A percentile compares a stretch with the other conserved stretches of the same genome.
Evolutionary conservation across 2,113 vertebrate species (phyloP).

Genomic region (Pseudolaguvia tuberculata): DNA sequence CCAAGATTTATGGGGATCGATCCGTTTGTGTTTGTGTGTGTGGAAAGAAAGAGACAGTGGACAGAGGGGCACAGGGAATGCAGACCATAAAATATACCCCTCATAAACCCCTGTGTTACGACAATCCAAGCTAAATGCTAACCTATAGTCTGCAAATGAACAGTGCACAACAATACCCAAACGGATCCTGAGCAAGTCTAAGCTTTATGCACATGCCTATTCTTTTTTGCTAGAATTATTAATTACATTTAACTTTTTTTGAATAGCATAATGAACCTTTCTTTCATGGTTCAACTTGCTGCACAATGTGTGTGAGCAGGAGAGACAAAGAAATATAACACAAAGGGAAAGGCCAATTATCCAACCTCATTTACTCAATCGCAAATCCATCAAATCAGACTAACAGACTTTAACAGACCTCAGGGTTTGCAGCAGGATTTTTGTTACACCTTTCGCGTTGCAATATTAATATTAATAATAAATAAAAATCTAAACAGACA

Average conservation of each 20-base stretch:
- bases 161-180: neutral
- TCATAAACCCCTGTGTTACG: neutral
- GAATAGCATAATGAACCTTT: slow-evolving; percentile 76
- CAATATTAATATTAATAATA: no score
- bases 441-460: no score
- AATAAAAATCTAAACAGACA: no score
- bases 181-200: neutral
- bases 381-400: neutral
- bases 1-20: slow-evolving; percentile 1
- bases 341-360: slow-evolving; percentile 21
- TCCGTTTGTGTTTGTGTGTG: neutral
- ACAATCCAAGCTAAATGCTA: neutral
- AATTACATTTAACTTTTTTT: slow-evolving; percentile 78
- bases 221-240: slow-evolving; percentile 31
- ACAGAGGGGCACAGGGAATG: neutral
- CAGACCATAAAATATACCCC: neutral
- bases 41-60: neutral
- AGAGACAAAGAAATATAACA: slow-evolving; percentile 38
- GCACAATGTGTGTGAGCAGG: slow-evolving; percentile 73
- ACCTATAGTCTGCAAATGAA: neutral
- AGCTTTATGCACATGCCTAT: neutral
- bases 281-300: slow-evolving; percentile 78
- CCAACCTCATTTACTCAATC: slow-evolving; percentile 18
- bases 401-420: no score
- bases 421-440: no score